Conservation (phyloP, 2,797 vertebrate genomes). For the Cheirogaleus major region DNA sequence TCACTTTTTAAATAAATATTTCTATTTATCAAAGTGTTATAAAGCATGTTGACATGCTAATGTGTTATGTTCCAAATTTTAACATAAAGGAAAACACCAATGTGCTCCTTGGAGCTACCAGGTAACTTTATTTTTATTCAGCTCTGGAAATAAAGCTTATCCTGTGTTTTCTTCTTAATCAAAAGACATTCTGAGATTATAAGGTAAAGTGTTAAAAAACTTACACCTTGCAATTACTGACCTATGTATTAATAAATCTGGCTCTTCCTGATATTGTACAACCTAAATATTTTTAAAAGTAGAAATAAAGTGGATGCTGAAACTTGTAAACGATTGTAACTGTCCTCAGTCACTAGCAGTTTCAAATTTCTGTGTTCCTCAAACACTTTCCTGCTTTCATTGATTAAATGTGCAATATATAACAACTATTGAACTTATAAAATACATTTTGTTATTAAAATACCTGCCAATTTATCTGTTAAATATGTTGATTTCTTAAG, state of each 20-base stretch:
- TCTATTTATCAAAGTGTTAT: background rate
- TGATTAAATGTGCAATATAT: background rate
- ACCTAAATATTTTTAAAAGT: conserved; percentile 13
- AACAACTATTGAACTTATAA: background rate
- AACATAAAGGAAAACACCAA: background rate
- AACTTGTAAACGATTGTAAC: background rate
- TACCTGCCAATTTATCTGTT: background rate
- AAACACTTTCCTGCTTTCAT: background rate
- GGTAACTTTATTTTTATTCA: background rate
- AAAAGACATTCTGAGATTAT: background rate
- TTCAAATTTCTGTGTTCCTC: background rate
- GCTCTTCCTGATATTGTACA: background rate
- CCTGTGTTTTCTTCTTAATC: background rate
- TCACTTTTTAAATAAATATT: background rate
- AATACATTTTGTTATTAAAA: background rate
- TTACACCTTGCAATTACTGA: background rate
- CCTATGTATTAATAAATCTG: background rate
- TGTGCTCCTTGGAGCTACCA: background rate
- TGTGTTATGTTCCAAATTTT: background rate
- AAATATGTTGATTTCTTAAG: background rate
- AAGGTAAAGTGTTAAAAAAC: background rate
- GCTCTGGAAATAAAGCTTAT: background rate
- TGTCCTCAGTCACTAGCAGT: background rate
- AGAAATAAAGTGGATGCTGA: background rate
- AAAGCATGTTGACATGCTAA: conserved; percentile 34